Conservation (phyloP, 2,797 vertebrate genomes). For the Delichon dasypus region DNA sequence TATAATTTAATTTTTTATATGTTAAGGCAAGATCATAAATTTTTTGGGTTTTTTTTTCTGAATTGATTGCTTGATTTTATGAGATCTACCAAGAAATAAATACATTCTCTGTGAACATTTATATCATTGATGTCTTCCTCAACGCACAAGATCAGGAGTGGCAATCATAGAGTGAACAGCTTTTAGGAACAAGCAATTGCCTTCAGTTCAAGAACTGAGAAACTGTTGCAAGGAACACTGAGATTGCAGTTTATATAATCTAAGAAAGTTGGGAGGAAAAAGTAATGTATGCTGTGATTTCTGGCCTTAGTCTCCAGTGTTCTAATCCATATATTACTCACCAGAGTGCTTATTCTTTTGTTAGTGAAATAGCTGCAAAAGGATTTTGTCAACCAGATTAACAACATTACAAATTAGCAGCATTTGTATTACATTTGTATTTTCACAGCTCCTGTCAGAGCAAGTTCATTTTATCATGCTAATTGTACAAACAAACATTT, state of each 20-base stretch:
- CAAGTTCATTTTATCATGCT: background rate
- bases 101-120: background rate
- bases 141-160: background rate
- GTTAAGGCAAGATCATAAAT: background rate
- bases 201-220: background rate
- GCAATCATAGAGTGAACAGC: background rate
- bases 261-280: background rate
- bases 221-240: background rate
- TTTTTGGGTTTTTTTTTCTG: background rate
- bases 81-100: background rate
- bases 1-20: background rate
- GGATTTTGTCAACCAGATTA: background rate
- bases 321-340: background rate
- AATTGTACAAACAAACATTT: background rate
- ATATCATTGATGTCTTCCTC: background rate
- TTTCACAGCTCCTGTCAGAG: background rate
- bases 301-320: background rate
- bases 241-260: background rate
- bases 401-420: background rate
- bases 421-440: background rate
- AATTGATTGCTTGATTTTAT: background rate
- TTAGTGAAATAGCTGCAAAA: background rate
- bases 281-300: background rate
- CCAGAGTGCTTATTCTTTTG: background rate
- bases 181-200: background rate